Evolutionary conservation across 2,113 vertebrate genomes (phyloP).

Genomic region (Cynoglossus semilaevis): DNA sequence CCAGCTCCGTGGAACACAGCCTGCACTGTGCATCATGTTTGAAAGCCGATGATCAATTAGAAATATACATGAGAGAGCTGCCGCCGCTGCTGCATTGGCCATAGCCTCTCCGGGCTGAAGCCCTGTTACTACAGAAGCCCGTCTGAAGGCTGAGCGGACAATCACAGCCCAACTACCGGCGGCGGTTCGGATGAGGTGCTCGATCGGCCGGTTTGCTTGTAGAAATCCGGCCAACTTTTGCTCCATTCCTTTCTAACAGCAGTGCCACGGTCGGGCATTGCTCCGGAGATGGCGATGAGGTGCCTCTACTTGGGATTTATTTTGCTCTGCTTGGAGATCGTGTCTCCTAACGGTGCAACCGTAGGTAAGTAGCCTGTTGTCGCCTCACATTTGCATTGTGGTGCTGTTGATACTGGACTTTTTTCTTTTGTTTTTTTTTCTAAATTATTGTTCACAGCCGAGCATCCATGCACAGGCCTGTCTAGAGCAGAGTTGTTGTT

Average conservation of each 20-base stretch:
- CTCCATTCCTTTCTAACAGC: conserved; percentile 57
- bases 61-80: conserved; percentile 62
- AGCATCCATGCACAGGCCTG: conserved; percentile 63
- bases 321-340: conserved; percentile 66
- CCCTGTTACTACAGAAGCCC: conserved; percentile 28
- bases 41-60: conserved; percentile 63
- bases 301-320: conserved; percentile 73
- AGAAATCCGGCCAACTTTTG: conserved; percentile 64
- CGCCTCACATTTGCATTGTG: conserved; percentile 23
- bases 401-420: conserved; percentile 55
- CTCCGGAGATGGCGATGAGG: conserved; percentile 74
- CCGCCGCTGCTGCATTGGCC: conserved; percentile 58
- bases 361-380: conserved; percentile 72
- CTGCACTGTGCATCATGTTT: conserved; percentile 62
- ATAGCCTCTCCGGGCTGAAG: conserved; percentile 51
- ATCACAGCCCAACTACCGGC: conserved; percentile 53
- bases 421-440: background rate
- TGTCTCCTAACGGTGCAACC: conserved; percentile 60
- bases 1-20: conserved; percentile 33
- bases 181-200: conserved; percentile 74
- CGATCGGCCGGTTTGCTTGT: conserved; percentile 46
- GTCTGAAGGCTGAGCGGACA: conserved; percentile 41
- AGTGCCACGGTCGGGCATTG: conserved; percentile 68
- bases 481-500: conserved; percentile 47
- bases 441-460: background rate